Conservation (phyloP, 2,888 invertebrate species). For the Drosophila fulvimacula region DNA sequence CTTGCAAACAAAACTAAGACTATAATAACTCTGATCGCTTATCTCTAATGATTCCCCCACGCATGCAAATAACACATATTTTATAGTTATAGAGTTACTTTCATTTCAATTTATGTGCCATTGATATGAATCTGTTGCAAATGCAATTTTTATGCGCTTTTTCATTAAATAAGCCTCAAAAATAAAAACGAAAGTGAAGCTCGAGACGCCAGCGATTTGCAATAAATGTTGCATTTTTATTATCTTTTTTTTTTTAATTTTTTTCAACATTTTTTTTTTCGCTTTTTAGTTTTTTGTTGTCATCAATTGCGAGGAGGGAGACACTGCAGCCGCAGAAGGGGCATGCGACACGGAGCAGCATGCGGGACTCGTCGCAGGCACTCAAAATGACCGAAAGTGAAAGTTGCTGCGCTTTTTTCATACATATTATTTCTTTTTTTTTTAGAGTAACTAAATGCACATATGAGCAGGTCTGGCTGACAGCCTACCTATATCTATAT, state of each 20-base stretch:
- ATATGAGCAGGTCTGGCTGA: constrained; percentile 14
- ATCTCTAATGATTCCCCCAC: neutral
- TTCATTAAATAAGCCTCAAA: constrained; percentile 32
- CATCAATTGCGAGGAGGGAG: constrained; percentile 29
- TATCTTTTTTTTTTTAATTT: constrained; percentile 54
- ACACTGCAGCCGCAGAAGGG: neutral
- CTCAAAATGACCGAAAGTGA: constrained; percentile 67
- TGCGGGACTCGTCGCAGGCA: constrained; percentile 48
- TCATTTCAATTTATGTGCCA: constrained; percentile 60
- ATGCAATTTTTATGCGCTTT: constrained; percentile 63
- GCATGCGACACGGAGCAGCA: constrained; percentile 10
- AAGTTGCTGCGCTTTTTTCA: constrained; percentile 55
- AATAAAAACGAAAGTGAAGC: constrained; percentile 52
- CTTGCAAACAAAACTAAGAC: too few species aligned
- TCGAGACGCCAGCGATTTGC: constrained; percentile 29
- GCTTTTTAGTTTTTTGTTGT: constrained; percentile 39
- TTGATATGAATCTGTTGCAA: constrained; percentile 70
- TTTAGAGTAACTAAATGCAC: constrained; percentile 27
- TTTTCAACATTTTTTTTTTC: constrained; percentile 20
- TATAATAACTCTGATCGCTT: neutral
- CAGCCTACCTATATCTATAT: neutral
- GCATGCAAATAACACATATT: constrained; percentile 4
- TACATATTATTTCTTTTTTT: neutral
- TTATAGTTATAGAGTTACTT: constrained; percentile 51
- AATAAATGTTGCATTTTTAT: constrained; percentile 79